Conservation (phyloP, 2,113 vertebrate species). For the Bujurquina vittata region DNA sequence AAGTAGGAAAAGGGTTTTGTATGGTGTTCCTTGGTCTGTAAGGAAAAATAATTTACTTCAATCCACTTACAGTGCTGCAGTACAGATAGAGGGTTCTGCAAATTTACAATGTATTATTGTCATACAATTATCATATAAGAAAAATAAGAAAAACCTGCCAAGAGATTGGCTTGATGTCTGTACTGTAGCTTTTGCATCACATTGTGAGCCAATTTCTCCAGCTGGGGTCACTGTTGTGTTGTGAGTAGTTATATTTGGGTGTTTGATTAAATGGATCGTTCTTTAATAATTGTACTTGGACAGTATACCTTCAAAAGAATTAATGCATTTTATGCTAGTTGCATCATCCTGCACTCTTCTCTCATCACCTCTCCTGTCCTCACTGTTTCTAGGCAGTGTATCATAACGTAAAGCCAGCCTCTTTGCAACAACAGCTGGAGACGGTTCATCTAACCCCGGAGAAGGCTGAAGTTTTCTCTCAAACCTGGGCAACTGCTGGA, state of each 20-base stretch:
- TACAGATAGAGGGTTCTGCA: neutral
- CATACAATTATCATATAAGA: neutral
- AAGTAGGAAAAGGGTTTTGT: neutral
- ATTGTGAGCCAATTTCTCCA: conserved; percentile 33
- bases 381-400: conserved; percentile 86
- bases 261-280: neutral
- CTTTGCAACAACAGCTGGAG: conserved; percentile 90
- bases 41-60: neutral
- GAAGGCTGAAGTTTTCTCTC: conserved; percentile 88
- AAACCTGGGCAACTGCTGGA: conserved; percentile 85
- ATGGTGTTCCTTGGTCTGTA: no score
- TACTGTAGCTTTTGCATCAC: neutral
- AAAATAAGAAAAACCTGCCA: neutral
- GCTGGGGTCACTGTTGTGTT: conserved; percentile 63
- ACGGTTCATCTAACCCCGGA: conserved; percentile 83
- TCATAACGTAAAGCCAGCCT: conserved; percentile 87
- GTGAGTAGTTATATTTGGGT: neutral
- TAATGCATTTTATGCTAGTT: neutral
- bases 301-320: neutral
- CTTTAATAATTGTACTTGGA: neutral
- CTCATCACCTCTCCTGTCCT: neutral
- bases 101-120: neutral
- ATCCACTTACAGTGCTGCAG: neutral
- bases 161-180: accelerated
- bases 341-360: neutral